phyloP scores from a whole-genome alignment of 2,113 vertebrate species.

The Bubo bubo region DNA sequence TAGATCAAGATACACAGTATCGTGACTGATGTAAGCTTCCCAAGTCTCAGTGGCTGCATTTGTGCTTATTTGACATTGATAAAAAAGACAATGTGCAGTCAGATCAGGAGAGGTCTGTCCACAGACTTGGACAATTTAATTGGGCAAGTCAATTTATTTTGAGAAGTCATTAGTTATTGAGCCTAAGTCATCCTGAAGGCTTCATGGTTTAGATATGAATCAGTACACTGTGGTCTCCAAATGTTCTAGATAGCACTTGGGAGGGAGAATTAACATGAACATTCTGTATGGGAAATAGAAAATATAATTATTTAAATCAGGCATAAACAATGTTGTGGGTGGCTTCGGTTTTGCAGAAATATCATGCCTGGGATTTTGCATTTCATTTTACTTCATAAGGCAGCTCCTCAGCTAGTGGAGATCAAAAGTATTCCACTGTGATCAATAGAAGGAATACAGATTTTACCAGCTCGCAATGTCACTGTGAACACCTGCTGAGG shows the following conservation, averaged over 20 bases:
- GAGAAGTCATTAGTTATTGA: background rate
- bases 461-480: background rate
- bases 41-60: rapidly evolving
- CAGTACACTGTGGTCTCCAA: background rate
- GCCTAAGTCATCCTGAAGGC: background rate
- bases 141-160: background rate
- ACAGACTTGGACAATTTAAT: background rate
- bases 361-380: background rate
- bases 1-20: background rate
- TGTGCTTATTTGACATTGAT: background rate
- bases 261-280: background rate
- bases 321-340: background rate
- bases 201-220: background rate
- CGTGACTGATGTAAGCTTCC: background rate
- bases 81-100: background rate
- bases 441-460: background rate
- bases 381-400: background rate
- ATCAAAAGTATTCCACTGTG: background rate
- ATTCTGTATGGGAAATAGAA: background rate
- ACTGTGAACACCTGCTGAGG: background rate
- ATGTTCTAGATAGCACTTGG: background rate
- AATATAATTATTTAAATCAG: background rate
- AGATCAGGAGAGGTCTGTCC: background rate
- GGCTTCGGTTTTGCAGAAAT: background rate
- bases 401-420: background rate